Evolutionary conservation across 2,888 invertebrate species (phyloP), one percentile per base, ranked within the genome.

Genomic region (Pogonocherus hispidulus): DNA sequence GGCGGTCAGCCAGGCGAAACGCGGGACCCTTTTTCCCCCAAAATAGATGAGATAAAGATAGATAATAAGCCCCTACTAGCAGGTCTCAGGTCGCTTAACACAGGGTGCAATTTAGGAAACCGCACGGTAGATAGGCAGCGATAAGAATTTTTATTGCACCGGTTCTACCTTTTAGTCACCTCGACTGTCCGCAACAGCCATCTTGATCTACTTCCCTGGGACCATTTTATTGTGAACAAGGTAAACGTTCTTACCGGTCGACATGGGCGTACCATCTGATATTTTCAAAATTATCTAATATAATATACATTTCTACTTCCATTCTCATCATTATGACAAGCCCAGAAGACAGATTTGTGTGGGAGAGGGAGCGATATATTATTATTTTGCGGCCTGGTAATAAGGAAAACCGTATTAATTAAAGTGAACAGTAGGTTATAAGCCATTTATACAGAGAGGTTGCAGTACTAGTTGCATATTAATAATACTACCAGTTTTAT

Each of bases 101-200:
- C 52, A 9, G 14, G 14, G 32, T 49, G n/a, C n/a, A 49, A 23
- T 52, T 52, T 52, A 52, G 16, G 23, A 14, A 52, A 52, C 20
- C 20, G 55, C 37, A n/a, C 37, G 18, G 14, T 18, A 37, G 37
- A 18, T 14, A 37, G 41, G 32, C 32, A 16, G 11, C 52, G 52
- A 52, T 52, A 52, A 52, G 52, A 55, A 55, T 55, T 55, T 55
- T 55, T 55, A 55, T 55, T 55, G 11, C 37, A 55, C 55, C 55
- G 20, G 55, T 37, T 19, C 19, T 55, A 55, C 55, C 55, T 55
- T 19, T 55, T 52, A 52, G 16, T 52, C 52, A 52, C 52, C 52
- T 52, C 32, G 14, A 27, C 52, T 27, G 32, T 35, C 20, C 54
- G 9, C 35, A 18, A 19, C 35, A 35, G 35, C n/a, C 52, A 16